Base-by-base conservation (phyloP, 1,140 invertebrate species). In the Acromyrmex echinatior region DNA sequence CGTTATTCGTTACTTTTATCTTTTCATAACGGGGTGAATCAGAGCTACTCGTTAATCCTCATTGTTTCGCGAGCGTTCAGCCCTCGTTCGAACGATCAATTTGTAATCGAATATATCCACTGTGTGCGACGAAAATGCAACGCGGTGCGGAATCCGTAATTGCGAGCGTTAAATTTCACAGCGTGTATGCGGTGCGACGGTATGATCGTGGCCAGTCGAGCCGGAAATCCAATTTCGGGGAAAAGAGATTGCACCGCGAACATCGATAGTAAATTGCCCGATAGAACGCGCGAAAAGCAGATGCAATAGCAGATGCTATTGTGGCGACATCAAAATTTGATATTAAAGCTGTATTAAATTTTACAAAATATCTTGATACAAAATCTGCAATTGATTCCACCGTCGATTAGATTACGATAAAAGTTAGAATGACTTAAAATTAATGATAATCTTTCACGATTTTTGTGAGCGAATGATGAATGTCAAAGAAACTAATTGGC, bases 151-250 rank as follows among this genome's bases (percentile, higher is more conserved):
- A 65, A 45, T 31, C n/a, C 56, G 80, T 76, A 85, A 85, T 86
- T 87, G 68, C 68, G 31, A 87, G 80, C 80, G 60, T 86, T 87
- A 87, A 87, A 85, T 85, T 87, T 85, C 74, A 87, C 68, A 87
- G 66, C 63, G 70, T 76, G 62, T 85, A 85, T 68, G 80, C 45
- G 60, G 60, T 25, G 80, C 60, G 68, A 82, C 79, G 58, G 63
- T 81, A 63, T 53, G 78, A 86, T 86, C 86, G 56, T 53, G 51
- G 39, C 70, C 70, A 35, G 68, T 73, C 80, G 39, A 62, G 68
- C 56, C 3, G 70, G 80, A 84, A 84, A 84, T 84, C 56, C 80
- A 84, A 84, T 84, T 84, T 84, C 58, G 56, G 39, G 56, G 25
- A 74, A 84, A 84, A 76, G 73, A 84, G 80, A 84, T 76, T 84